Percentiles rank a stretch among this genome's conserved stretches.
Evolutionary conservation across 2,113 vertebrate species (phyloP).

Genomic region (Dicaeum eximium): DNA sequence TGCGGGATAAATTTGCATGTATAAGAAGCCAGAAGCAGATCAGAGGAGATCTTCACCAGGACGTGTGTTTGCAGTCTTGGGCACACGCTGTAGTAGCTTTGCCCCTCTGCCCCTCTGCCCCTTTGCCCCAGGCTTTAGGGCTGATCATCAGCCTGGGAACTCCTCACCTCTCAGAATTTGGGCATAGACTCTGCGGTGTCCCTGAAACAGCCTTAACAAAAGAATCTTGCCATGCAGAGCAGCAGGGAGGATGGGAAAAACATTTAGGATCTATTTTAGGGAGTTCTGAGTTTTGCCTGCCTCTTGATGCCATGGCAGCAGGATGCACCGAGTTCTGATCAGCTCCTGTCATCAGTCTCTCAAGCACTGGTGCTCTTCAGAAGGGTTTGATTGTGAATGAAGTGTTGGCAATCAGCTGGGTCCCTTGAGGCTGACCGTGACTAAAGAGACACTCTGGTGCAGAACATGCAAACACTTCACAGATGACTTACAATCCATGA

Average conservation of each 20-base stretch:
- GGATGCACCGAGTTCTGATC: background rate
- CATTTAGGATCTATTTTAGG: background rate
- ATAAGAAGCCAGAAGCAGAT: background rate
- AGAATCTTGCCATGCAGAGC: background rate
- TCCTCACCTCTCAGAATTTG: background rate
- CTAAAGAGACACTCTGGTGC: background rate
- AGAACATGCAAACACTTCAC: background rate
- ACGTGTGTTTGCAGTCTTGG: background rate
- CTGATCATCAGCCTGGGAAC: background rate
- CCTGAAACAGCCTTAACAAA: background rate
- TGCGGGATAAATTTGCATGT: background rate
- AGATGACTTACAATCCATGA: background rate
- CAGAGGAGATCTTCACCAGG: background rate
- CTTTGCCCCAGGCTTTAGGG: background rate
- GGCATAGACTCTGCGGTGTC: background rate
- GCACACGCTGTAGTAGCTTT: background rate
- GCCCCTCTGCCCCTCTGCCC: background rate
- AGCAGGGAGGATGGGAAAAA: background rate
- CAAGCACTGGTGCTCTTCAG: background rate
- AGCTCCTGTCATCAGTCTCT: background rate
- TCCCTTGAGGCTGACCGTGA: background rate
- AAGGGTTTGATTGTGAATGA: background rate
- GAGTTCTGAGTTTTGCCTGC: background rate
- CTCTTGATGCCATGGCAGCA: background rate
- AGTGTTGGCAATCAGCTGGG: background rate